Evolutionary conservation across 2,888 invertebrate genomes (phyloP).

Genomic region (Argyresthia goedartella): DNA sequence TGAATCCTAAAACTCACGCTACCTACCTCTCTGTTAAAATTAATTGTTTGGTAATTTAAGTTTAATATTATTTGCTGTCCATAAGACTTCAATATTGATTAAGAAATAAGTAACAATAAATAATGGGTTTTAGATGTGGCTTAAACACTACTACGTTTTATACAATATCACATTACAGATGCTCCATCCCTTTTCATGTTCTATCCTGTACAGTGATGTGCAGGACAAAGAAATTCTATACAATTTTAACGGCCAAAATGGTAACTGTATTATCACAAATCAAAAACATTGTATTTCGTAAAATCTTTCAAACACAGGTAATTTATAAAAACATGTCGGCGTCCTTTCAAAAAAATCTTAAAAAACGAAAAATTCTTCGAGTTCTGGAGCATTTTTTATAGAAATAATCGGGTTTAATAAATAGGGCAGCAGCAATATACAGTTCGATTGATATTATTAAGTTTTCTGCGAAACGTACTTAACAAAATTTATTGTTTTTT

Average conservation of each 20-base stretch:
- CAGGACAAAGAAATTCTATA: conserved; percentile 63
- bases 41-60: background rate
- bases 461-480: conserved; percentile 44
- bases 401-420: conserved; percentile 44
- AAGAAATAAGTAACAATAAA: background rate
- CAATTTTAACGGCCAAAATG: conserved; percentile 70
- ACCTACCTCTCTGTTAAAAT: background rate
- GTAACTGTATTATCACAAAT: conserved; percentile 65
- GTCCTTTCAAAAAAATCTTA: conserved; percentile 35
- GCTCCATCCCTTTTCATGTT: conserved; percentile 30
- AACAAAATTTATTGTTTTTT: conserved; percentile 56
- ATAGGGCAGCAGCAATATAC: conserved; percentile 52
- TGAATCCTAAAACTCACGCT: conserved; percentile 1
- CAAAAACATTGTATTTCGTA: conserved; percentile 42
- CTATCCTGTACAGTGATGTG: conserved; percentile 17
- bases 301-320: conserved; percentile 59
- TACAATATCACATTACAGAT: too few species aligned
- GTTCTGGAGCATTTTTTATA: conserved; percentile 35
- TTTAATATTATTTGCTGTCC: too few species aligned
- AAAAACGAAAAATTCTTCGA: conserved; percentile 45
- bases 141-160: too few species aligned
- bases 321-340: conserved; percentile 46
- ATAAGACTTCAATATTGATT: background rate
- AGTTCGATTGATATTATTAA: conserved; percentile 45
- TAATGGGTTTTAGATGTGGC: too few species aligned